Percentiles rank a stretch among this genome's conserved stretches.
Evolutionary conservation across 53 echinoderm and acorn worm genomes (phyloP).

Genomic region (Apostichopus leukothele): DNA sequence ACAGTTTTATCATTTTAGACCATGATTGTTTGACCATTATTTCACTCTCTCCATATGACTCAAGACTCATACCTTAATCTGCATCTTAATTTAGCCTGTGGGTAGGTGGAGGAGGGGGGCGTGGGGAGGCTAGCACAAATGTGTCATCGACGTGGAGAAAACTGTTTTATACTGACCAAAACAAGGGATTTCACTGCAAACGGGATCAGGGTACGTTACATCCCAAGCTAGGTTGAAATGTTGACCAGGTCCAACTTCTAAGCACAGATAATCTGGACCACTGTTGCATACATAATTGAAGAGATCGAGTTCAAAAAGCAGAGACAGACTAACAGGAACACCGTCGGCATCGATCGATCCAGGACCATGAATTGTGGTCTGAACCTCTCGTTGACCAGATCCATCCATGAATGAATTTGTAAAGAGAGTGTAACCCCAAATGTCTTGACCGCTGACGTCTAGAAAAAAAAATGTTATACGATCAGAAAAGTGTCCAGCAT

Average conservation of each 20-base stretch:
- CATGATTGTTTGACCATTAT: no score
- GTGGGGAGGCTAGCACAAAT: no score
- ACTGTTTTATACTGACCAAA: background rate
- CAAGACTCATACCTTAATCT: no score
- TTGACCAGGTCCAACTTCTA: constrained; percentile 12
- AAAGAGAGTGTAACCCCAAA: constrained; percentile 38
- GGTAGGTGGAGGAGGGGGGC: no score
- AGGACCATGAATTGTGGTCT: background rate
- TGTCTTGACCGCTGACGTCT: constrained; percentile 17
- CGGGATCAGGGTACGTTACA: background rate
- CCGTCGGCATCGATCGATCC: background rate
- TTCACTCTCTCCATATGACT: no score
- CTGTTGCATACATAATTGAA: constrained; percentile 25
- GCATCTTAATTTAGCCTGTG: no score
- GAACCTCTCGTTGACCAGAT: background rate
- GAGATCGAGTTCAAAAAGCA: constrained; percentile 6
- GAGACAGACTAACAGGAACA: background rate
- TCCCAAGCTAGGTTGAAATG: background rate
- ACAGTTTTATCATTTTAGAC: no score
- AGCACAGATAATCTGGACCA: constrained; percentile 10
- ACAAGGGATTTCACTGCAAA: background rate
- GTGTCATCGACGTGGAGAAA: no score
- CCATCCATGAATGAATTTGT: constrained; percentile 22
- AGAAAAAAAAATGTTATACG: background rate
- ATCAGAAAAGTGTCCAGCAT: no score